A percentile compares a stretch with the other conserved stretches of the same genome.
Conservation (phyloP, 2,888 invertebrate genomes). For the Dromius quadrimaculatus region DNA sequence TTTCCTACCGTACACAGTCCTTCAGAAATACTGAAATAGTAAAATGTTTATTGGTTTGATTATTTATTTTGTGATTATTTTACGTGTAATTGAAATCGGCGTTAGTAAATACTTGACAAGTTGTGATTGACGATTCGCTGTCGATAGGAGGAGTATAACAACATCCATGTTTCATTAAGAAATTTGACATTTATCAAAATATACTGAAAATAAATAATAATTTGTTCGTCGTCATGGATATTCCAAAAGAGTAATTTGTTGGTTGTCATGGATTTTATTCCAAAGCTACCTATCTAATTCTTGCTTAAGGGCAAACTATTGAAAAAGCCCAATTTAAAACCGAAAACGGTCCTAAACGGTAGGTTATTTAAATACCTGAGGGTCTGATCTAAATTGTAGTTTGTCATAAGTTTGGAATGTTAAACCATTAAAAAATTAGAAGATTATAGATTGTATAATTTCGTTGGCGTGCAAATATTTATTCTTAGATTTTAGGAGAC, state of each 20-base stretch:
- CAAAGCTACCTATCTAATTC: not conserved
- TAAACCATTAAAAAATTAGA: too few species aligned
- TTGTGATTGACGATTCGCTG: constrained; percentile 15
- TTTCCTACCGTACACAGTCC: constrained; percentile 29
- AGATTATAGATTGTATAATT: too few species aligned
- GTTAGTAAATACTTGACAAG: constrained; percentile 38
- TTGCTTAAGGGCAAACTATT: constrained; percentile 2
- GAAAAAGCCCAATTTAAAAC: not conserved
- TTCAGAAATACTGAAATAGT: constrained; percentile 27
- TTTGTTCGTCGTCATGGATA: not conserved
- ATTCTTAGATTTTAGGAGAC: too few species aligned
- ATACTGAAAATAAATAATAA: not conserved
- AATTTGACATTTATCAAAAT: constrained; percentile 41
- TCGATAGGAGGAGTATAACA: constrained; percentile 32
- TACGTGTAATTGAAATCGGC: constrained; percentile 33
- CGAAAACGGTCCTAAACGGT: not conserved
- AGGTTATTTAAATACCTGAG: not conserved
- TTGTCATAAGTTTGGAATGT: too few species aligned
- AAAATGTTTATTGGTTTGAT: not conserved
- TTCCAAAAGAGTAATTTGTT: not conserved
- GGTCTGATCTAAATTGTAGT: too few species aligned
- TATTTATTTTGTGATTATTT: not conserved
- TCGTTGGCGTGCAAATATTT: too few species aligned
- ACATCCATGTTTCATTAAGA: constrained; percentile 46
- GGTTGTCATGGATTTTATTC: not conserved